These are phyloP conservation scores for Sesia apiformis DNA, from an alignment of 2,888 invertebrate genomes.

Conservation along the genomic window DNA sequence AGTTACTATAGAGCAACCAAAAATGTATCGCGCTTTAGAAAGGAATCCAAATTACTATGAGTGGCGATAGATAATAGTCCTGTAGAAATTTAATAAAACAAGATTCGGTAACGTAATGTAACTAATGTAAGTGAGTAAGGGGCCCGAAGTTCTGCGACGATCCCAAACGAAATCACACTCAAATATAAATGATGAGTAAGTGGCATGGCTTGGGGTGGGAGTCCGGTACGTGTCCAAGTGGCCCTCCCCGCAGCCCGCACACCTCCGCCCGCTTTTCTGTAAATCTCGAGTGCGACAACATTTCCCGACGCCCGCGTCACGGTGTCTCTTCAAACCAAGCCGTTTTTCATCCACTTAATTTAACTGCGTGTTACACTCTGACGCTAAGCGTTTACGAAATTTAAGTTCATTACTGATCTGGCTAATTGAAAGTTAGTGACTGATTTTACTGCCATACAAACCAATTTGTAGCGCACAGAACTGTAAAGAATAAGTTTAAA, in stretches of 20 bases:
- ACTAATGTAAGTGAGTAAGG: slow-evolving; percentile 58
- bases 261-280: slow-evolving; percentile 31
- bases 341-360: slow-evolving; percentile 30
- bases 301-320: slow-evolving; percentile 35
- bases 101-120: slow-evolving; percentile 56
- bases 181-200: slow-evolving; percentile 69
- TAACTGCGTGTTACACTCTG: slow-evolving; percentile 19
- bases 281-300: slow-evolving; percentile 57
- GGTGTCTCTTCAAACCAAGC: slow-evolving; percentile 33
- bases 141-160: slow-evolving; percentile 42
- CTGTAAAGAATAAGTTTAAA: too few species aligned
- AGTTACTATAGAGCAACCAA: background rate
- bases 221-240: slow-evolving; percentile 61
- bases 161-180: slow-evolving; percentile 67
- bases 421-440: too few species aligned
- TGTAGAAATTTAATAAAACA: slow-evolving; percentile 55
- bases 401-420: background rate
- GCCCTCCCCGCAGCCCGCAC: slow-evolving; percentile 22
- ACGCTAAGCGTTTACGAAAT: background rate
- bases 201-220: slow-evolving; percentile 30
- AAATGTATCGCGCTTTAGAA: slow-evolving; percentile 30
- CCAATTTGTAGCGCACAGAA: too few species aligned
- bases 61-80: slow-evolving; percentile 53
- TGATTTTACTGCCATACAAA: too few species aligned
- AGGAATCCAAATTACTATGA: slow-evolving; percentile 45